Percentiles rank a stretch among this genome's conserved stretches.
phyloP scores from a whole-genome alignment of 92 coral and sea anemone species.

The Phymanthus crucifer region DNA sequence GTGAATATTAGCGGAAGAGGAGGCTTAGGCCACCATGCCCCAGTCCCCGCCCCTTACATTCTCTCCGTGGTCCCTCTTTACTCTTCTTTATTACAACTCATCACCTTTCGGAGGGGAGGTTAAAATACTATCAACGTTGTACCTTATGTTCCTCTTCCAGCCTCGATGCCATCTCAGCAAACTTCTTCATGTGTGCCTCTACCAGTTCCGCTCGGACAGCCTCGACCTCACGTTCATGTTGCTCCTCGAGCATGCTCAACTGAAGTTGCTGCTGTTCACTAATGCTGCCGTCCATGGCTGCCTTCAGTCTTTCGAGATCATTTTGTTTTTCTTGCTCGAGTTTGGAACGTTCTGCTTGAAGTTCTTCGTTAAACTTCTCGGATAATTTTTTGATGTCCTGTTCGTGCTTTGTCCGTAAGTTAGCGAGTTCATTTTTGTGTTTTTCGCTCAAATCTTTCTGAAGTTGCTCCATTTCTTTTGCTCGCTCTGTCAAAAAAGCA shows the following conservation, averaged over 20 bases:
- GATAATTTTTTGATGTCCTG: slow-evolving; percentile 61
- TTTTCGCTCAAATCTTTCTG: slow-evolving; percentile 48
- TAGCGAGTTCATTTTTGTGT: slow-evolving; percentile 52
- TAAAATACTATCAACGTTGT: neutral
- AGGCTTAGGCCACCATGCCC: too few relatives aligned
- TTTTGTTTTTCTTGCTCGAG: slow-evolving; percentile 72
- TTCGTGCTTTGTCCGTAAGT: slow-evolving; percentile 49
- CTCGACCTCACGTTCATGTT: slow-evolving; percentile 90
- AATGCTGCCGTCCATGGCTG: slow-evolving; percentile 83
- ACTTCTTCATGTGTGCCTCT: slow-evolving; percentile 95
- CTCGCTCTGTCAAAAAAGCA: neutral
- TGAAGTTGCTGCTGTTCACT: slow-evolving; percentile 91
- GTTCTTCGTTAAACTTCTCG: slow-evolving; percentile 62
- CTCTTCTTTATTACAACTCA: neutral
- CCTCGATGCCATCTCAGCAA: slow-evolving; percentile 87
- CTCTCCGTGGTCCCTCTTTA: too few relatives aligned
- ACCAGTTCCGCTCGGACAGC: slow-evolving; percentile 87
- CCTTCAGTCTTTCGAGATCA: slow-evolving; percentile 69
- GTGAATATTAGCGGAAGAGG: too few relatives aligned
- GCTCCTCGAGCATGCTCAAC: slow-evolving; percentile 84
- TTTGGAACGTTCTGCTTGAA: slow-evolving; percentile 61
- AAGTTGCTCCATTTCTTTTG: slow-evolving; percentile 36
- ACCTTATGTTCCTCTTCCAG: slow-evolving; percentile 90
- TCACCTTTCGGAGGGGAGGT: neutral
- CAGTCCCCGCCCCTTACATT: too few relatives aligned